phyloP scores from a whole-genome alignment of 2,888 invertebrate species.

The Andrena bicolor region DNA sequence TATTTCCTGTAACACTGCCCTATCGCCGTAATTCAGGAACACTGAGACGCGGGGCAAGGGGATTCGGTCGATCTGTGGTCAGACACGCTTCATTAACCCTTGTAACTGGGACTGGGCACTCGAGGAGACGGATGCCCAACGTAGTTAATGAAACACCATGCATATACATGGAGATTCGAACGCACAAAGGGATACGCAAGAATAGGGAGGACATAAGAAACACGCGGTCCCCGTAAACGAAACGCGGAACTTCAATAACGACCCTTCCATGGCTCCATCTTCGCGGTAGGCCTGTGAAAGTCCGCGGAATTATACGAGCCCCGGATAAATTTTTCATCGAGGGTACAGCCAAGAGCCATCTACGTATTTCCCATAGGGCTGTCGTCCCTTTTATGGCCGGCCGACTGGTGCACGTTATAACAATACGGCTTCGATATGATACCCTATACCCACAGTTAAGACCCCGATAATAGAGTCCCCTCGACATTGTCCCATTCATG shows the following conservation, averaged over 20 bases:
- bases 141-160: not conserved
- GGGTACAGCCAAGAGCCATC: conserved; percentile 49
- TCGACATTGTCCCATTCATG: conserved; percentile 82
- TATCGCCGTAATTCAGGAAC: conserved; percentile 17
- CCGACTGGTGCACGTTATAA: conserved; percentile 70
- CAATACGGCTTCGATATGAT: conserved; percentile 81
- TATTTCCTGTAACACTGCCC: conserved; percentile 42
- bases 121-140: not conserved
- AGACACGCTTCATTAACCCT: too few species aligned
- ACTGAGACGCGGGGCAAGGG: not conserved
- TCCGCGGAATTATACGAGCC: conserved; percentile 37
- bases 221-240: conserved; percentile 14
- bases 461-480: conserved; percentile 78
- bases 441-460: conserved; percentile 79
- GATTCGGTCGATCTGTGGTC: too few species aligned
- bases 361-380: conserved; percentile 79
- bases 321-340: conserved; percentile 69
- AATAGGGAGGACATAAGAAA: conserved; percentile 10
- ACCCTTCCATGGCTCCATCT: conserved; percentile 16
- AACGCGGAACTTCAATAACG: conserved; percentile 13
- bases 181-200: conserved; percentile 4
- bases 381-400: conserved; percentile 69
- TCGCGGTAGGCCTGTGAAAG: not conserved
- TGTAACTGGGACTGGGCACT: too few species aligned
- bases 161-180: not conserved